phyloP scores from a whole-genome alignment of 2,888 invertebrate species.

The Cenopis cana region DNA sequence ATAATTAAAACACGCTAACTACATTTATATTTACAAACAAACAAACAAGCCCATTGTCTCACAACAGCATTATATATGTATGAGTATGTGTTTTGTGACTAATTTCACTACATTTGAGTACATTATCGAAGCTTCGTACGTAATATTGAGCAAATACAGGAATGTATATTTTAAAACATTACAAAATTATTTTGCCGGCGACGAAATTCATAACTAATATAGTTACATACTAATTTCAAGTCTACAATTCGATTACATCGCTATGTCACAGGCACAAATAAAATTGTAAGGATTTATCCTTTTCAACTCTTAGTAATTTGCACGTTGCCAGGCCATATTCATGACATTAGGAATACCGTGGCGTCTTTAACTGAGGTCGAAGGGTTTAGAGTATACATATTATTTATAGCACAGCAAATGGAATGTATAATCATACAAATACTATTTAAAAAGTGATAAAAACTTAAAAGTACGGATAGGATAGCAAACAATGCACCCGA shows the following conservation, averaged over 20 bases:
- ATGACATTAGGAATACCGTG: background rate
- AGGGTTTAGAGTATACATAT: conserved; percentile 30
- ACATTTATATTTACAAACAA: conserved; percentile 61
- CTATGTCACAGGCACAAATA: conserved; percentile 17
- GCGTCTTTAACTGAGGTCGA: conserved; percentile 4
- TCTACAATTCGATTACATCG: conserved; percentile 16
- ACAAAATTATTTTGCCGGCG: conserved; percentile 28
- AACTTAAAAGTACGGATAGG: conserved; percentile 44
- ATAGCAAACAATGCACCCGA: conserved; percentile 72
- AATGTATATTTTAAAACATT: conserved; percentile 45
- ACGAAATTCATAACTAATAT: conserved; percentile 23
- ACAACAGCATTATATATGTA: conserved; percentile 57
- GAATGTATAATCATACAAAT: conserved; percentile 48
- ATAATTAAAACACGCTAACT: conserved; percentile 65
- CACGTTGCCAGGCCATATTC: background rate
- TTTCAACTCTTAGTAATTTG: background rate
- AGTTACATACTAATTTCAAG: conserved; percentile 13
- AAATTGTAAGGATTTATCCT: conserved; percentile 18
- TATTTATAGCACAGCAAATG: conserved; percentile 49
- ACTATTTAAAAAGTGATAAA: conserved; percentile 45
- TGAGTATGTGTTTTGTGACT: conserved; percentile 76
- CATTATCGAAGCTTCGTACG: conserved; percentile 47
- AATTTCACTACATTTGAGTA: conserved; percentile 71
- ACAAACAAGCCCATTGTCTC: conserved; percentile 40
- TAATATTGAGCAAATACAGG: conserved; percentile 54